Evolutionary conservation across 2,797 vertebrate species (phyloP).

Genomic region (Phalloptychus januarius): DNA sequence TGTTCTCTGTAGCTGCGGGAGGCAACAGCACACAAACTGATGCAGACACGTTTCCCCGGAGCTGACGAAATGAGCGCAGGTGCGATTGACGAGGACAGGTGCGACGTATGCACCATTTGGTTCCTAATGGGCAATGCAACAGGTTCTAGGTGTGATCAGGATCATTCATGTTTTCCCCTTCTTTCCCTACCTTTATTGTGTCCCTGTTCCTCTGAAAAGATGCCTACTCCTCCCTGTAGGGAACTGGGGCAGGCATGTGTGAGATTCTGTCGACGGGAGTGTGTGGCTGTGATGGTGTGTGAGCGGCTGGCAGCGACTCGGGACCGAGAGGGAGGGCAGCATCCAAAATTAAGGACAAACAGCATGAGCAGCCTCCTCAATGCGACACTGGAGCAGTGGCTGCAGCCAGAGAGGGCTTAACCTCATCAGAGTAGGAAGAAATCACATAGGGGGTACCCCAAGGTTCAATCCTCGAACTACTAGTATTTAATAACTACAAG

Average conservation of each 20-base stretch:
- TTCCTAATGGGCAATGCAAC: neutral
- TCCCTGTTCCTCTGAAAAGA: conserved; percentile 22
- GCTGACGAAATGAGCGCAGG: neutral
- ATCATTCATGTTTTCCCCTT: neutral
- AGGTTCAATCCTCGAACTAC: no score
- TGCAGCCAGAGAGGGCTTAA: neutral
- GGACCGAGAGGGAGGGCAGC: conserved; percentile 65
- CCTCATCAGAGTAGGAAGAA: neutral
- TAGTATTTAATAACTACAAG: no score
- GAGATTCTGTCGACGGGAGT: conserved; percentile 17
- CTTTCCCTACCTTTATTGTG: conserved; percentile 35
- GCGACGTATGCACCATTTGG: neutral
- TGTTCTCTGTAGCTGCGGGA: conserved; percentile 26
- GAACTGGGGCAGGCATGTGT: conserved; percentile 48
- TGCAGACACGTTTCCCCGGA: neutral
- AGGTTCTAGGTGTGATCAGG: neutral
- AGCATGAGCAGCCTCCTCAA: conserved; percentile 61
- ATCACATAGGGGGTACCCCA: no score
- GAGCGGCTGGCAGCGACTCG: conserved; percentile 70
- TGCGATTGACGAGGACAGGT: neutral
- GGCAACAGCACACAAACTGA: neutral
- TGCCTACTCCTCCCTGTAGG: conserved; percentile 24
- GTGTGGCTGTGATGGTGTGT: neutral
- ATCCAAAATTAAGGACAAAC: conserved; percentile 70
- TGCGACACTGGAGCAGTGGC: conserved; percentile 20